These are phyloP conservation scores for Mionectes olivaceus DNA, from an alignment of 2,797 vertebrate genomes.

Conservation along the genomic window DNA sequence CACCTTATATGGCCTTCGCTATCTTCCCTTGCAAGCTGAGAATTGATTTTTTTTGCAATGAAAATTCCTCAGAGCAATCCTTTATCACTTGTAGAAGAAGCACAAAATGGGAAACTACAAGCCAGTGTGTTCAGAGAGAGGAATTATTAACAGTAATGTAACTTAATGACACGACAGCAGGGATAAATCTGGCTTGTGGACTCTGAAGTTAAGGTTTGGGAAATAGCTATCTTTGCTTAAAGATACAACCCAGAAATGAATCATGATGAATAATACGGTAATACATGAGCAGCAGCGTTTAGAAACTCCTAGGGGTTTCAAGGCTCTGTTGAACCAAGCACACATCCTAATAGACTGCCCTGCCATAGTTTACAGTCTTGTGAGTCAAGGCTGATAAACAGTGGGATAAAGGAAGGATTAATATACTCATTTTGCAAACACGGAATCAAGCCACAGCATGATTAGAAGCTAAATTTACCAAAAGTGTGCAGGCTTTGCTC, in stretches of 20 bases:
- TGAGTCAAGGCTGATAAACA: constrained; percentile 15
- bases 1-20: constrained; percentile 56
- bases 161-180: background rate
- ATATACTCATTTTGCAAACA: constrained; percentile 30
- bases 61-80: constrained; percentile 51
- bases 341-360: background rate
- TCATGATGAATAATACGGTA: constrained; percentile 33
- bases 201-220: constrained; percentile 12
- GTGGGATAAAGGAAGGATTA: constrained; percentile 43
- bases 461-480: constrained; percentile 7
- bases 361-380: constrained; percentile 2
- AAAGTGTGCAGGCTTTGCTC: background rate
- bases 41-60: constrained; percentile 59
- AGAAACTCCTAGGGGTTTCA: background rate
- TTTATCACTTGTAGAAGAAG: constrained; percentile 52
- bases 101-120: constrained; percentile 18
- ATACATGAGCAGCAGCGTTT: background rate
- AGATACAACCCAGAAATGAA: constrained; percentile 40
- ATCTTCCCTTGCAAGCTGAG: constrained; percentile 9
- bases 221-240: constrained; percentile 42
- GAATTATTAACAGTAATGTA: constrained; percentile 44
- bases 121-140: background rate
- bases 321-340: background rate
- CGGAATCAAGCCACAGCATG: background rate
- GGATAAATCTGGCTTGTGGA: constrained; percentile 30